Conservation (phyloP, 1,140 invertebrate species). For the Drosophila sturtevanti region DNA sequence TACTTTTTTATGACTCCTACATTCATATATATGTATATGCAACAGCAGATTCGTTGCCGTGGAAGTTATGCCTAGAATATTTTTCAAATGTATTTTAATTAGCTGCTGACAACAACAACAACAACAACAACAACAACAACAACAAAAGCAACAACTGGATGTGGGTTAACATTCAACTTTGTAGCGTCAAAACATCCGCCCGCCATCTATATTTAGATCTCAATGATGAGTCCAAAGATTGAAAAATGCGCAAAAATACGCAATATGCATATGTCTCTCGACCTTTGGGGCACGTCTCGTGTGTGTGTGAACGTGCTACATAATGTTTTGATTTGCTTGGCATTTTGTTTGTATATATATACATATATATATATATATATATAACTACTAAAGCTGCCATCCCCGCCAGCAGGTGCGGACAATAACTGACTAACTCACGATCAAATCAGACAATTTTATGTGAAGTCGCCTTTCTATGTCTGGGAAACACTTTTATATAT, state of each 20-base stretch:
- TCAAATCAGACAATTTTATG: conserved; percentile 11
- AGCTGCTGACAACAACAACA: conserved; percentile 71
- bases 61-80: conserved; percentile 74
- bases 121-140: conserved; percentile 32
- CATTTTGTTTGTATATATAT: conserved; percentile 39
- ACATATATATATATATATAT: neutral
- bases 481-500: conserved; percentile 39
- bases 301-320: conserved; percentile 25
- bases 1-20: conserved; percentile 61
- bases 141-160: conserved; percentile 44
- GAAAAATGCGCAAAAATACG: conserved; percentile 8
- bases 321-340: conserved; percentile 38
- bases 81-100: conserved; percentile 64
- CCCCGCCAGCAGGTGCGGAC: conserved; percentile 33
- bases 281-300: conserved; percentile 20
- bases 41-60: conserved; percentile 50
- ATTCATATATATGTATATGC: conserved; percentile 45
- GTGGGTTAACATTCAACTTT: conserved; percentile 66
- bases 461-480: conserved; percentile 2
- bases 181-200: conserved; percentile 67
- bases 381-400: neutral
- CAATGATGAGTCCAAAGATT: conserved; percentile 8
- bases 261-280: conserved; percentile 26
- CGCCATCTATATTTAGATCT: conserved; percentile 54
- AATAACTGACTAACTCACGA: neutral